Evolutionary conservation across 2,797 vertebrate species (phyloP), one percentile per base, ranked within the genome.

Genomic region (Cyclopterus lumpus): DNA sequence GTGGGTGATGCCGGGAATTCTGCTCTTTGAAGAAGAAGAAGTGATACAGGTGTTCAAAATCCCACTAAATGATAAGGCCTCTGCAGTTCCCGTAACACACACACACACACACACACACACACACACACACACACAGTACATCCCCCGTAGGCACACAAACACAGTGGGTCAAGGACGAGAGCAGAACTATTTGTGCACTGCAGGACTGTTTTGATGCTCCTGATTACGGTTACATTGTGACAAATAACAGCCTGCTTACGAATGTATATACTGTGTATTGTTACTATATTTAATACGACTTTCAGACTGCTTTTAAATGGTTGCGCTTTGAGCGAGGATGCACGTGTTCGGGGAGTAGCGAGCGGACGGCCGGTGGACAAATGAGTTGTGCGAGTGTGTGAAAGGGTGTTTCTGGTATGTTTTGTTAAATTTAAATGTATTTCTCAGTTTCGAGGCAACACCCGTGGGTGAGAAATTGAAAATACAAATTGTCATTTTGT

Each of bases 11-110:
- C 85, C 77, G 77, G 92, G 88, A 60, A 14, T 22, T 34, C 5
- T 16, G 60, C 75, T 65, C 79, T 89, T 87, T 88, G 80, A 93
- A 90, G 75, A 65, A 90, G 75, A 65, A 48, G 55, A 48, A 24
- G 9, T 58, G 48, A 63, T 44, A 79, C 97, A 99, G 97, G 93
- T 99, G 98, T 82, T 58, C 42, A 51, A 89, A 90, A 77, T 98
- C 97, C 89, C 97, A 97, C 94, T 92, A 80, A 63, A 62, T 24
- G 93, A 92, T 93, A 92, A 94, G 85, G 73, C 79, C 70, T 70
- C 82, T 85, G 69, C 88, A 63, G 65, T 69, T 82, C 75, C 61
- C 64, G 24, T 44, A 75, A 85, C 9, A 22, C 22, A 14, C 49
- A 20, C 44, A 20, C 42, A 18, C 71, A 67, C 62, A 62, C 77